Base-by-base conservation (phyloP, 92 coral and sea anemone species). In the Palythoa grandis region DNA sequence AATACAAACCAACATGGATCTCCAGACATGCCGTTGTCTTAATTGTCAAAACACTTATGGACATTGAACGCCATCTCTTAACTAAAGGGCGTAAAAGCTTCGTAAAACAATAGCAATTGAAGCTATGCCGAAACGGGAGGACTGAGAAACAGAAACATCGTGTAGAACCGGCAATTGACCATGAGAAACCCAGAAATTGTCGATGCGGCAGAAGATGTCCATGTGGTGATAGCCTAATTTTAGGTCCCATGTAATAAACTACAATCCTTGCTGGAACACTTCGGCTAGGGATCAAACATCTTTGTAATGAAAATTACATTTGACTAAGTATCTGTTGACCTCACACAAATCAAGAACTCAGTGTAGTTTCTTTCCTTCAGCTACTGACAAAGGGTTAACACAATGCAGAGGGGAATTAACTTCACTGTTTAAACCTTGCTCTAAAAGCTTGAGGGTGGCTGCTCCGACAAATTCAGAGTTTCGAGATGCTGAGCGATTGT, bases 1-100 rank as follows among this genome's bases (percentile, higher is more conserved):
- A 20, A 68, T 68, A 1, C 5, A 70, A 70, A 29, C n/a, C 50
- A 71, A 37, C 76, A 71, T 29, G 1, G 35, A 29, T 29, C 35
- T 58, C 89, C 92, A 11, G 89, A 90, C 52, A 86, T 86, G 13
- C 89, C 90, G 66, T 86, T 84, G 48, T 90, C 93, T 20, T 87
- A 73, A 90, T 82, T 83, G 43, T 75, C 90, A 70, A 90, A 90
- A 60, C 61, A 69, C 0, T 56, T 73, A 52, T 0, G 35, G 35
- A 29, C 35, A 29, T 29, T 29, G 35, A 29, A 29, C 1, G 35
- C 35, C 35, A 29, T 29, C 35, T 29, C 35, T 29, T 29, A 29
- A 29, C 35, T 29, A 29, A 1, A 0, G 35, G 35, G 35, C 35
- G 35, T 29, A 29, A 29, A 29, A 29, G 35, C 35, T 29, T 29